phyloP scores from a whole-genome alignment of 2,113 vertebrate species.

The Oryzias melastigma region DNA sequence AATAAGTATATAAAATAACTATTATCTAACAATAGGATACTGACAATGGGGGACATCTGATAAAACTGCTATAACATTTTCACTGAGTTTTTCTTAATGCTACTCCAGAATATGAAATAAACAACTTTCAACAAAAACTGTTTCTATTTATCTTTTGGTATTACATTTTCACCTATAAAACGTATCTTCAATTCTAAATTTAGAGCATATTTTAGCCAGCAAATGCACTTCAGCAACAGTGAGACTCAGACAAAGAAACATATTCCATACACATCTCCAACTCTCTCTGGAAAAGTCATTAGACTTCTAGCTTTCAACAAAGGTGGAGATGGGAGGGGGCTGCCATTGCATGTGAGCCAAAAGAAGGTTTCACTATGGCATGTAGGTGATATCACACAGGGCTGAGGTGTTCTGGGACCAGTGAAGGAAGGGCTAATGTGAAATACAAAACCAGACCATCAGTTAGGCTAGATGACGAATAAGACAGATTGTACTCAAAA shows the following conservation, averaged over 20 bases:
- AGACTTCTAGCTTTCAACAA: constrained; percentile 69
- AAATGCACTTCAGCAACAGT: constrained; percentile 30
- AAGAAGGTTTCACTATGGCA: constrained; percentile 54
- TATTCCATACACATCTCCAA: constrained; percentile 27
- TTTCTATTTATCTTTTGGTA: too few relatives aligned
- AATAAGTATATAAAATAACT: too few relatives aligned
- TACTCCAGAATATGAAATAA: too few relatives aligned
- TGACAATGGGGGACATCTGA: too few relatives aligned
- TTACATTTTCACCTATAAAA: too few relatives aligned
- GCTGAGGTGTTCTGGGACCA: constrained; percentile 47
- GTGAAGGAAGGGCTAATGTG: constrained; percentile 39
- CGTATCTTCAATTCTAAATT: too few relatives aligned
- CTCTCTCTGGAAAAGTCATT: constrained; percentile 70
- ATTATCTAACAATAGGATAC: too few relatives aligned
- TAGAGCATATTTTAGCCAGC: constrained; percentile 4
- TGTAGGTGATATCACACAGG: constrained; percentile 67
- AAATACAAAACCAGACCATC: constrained; percentile 58
- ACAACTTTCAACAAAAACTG: too few relatives aligned
- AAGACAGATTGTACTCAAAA: constrained; percentile 42
- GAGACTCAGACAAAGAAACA: constrained; percentile 29
- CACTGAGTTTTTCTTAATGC: too few relatives aligned
- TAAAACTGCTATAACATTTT: too few relatives aligned
- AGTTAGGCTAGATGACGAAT: constrained; percentile 45
- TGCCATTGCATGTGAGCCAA: constrained; percentile 54
- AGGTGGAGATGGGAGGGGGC: constrained; percentile 26